Percentiles rank a stretch among this genome's conserved stretches.
Conservation (phyloP, 2,888 invertebrate genomes). For the Orthonevra nobilis region DNA sequence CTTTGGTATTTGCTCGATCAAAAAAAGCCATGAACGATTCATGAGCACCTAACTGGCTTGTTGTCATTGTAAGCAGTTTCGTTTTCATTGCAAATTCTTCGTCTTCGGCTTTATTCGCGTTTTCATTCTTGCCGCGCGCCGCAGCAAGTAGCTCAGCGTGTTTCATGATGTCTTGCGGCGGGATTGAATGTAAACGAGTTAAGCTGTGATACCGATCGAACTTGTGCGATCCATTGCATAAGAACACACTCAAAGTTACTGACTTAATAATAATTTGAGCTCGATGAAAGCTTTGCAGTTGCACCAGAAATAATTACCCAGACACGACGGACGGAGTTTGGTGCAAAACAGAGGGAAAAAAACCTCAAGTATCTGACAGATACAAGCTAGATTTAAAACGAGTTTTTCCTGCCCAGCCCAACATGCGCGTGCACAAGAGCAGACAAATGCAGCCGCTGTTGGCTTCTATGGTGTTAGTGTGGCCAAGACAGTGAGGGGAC, state of each 20-base stretch:
- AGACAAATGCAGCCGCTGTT: conserved; percentile 26
- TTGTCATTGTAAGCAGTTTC: conserved; percentile 49
- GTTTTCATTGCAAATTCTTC: conserved; percentile 63
- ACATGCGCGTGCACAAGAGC: conserved; percentile 48
- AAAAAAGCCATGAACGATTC: conserved; percentile 64
- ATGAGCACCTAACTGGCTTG: conserved; percentile 17
- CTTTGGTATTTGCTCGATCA: conserved; percentile 16
- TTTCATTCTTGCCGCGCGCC: conserved; percentile 14
- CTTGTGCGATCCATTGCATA: conserved; percentile 43
- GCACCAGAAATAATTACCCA: conserved; percentile 45
- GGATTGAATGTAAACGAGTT: conserved; percentile 34
- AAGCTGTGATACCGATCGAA: conserved; percentile 27
- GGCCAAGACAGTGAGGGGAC: conserved; percentile 13
- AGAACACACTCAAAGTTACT: conserved; percentile 51
- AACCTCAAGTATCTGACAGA: conserved; percentile 49
- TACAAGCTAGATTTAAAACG: conserved; percentile 54
- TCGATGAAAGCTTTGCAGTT: conserved; percentile 40
- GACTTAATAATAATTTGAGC: conserved; percentile 43
- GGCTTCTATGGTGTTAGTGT: conserved; percentile 41
- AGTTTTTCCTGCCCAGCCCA: conserved; percentile 64
- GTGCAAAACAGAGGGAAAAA: conserved; percentile 41
- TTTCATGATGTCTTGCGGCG: background rate
- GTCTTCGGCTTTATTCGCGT: conserved; percentile 22
- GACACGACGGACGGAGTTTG: conserved; percentile 22
- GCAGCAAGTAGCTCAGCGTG: conserved; percentile 4